Percentiles rank a stretch among this genome's conserved stretches.
Conservation (phyloP, 2,113 vertebrate genomes). For the Piprites chloris region DNA sequence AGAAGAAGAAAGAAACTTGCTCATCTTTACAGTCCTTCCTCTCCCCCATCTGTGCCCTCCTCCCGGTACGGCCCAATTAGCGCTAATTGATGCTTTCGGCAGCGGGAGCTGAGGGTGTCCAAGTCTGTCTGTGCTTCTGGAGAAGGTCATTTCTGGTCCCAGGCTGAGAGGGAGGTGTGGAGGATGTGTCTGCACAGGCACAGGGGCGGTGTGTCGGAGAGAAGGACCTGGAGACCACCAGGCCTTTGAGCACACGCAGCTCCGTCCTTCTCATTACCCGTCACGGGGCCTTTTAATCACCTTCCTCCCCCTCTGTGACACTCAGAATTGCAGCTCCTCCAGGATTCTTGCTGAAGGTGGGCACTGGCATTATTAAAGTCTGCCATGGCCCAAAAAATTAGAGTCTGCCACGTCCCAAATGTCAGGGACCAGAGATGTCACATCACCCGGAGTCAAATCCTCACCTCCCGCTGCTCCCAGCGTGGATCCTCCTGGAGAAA, state of each 20-base stretch:
- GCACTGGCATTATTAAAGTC: background rate
- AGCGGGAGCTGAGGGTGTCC: background rate
- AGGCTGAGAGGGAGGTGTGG: background rate
- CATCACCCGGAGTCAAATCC: rapidly evolving
- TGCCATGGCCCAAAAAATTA: background rate
- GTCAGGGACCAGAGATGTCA: background rate
- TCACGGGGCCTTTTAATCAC: background rate
- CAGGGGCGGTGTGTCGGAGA: rapidly evolving
- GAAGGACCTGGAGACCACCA: background rate
- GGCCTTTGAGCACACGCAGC: background rate
- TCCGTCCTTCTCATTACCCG: background rate
- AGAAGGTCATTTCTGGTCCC: background rate
- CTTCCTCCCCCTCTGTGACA: background rate
- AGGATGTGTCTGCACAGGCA: background rate
- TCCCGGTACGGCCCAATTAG: background rate
- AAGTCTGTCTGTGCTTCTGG: rapidly evolving
- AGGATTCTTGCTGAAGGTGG: background rate
- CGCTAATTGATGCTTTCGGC: background rate
- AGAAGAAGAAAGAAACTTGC: background rate
- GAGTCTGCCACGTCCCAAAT: background rate
- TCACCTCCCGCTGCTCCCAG: background rate
- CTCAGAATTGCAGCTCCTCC: background rate
- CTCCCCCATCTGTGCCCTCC: background rate
- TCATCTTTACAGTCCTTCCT: background rate
- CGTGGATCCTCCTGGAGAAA: background rate